Evolutionary conservation across 2,888 invertebrate genomes (phyloP).

Genomic region (Tenthredo notha): DNA sequence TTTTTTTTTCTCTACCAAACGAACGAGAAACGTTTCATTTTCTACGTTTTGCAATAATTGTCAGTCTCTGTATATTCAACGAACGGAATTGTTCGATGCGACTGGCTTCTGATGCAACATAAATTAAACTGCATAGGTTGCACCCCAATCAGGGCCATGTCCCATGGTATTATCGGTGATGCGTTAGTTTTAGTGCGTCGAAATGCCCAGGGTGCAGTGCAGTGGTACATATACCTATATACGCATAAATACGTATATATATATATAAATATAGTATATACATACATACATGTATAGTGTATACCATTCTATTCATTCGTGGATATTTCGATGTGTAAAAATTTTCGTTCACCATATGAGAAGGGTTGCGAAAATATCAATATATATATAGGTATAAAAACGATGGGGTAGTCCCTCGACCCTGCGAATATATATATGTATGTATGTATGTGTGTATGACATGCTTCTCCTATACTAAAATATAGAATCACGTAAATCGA

Average conservation of each 20-base stretch:
- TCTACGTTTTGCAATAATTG: neutral
- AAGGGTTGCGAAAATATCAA: neutral
- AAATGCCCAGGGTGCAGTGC: constrained; percentile 18
- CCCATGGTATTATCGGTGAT: constrained; percentile 68
- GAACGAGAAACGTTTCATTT: neutral
- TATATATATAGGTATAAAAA: neutral
- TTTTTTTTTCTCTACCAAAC: too few relatives aligned
- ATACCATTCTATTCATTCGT: neutral
- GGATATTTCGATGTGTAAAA: constrained; percentile 4
- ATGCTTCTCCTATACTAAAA: neutral
- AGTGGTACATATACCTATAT: neutral
- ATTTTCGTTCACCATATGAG: neutral
- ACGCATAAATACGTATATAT: neutral
- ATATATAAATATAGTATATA: neutral
- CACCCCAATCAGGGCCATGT: constrained; percentile 70
- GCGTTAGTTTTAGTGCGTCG: constrained; percentile 45
- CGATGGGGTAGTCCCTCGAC: neutral
- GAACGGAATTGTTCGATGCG: constrained; percentile 60
- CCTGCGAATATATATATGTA: neutral
- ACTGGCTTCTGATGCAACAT: constrained; percentile 74
- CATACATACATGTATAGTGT: too few relatives aligned
- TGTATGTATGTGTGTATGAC: neutral
- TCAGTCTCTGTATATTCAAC: neutral
- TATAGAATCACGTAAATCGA: neutral
- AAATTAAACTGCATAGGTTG: constrained; percentile 74